These are phyloP conservation scores for Lepisosteus oculatus DNA, from an alignment of 2,113 vertebrate genomes.

Conservation along the genomic window DNA sequence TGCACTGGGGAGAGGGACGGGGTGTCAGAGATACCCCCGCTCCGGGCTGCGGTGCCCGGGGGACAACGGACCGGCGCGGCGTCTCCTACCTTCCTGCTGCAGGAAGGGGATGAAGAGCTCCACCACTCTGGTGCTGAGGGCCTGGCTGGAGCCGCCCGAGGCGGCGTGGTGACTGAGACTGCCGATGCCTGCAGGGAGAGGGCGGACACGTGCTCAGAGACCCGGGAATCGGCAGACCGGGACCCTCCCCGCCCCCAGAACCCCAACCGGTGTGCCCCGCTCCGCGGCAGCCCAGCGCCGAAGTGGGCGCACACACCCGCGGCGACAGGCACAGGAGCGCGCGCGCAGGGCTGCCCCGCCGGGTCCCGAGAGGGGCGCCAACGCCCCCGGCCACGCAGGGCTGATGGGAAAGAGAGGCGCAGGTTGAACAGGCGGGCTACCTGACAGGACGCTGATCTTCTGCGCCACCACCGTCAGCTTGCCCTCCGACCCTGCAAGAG, in stretches of 20 bases:
- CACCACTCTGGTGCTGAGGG: conserved; percentile 70
- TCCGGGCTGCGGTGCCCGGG: no score
- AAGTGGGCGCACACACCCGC: no score
- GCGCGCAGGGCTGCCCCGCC: no score
- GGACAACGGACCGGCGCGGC: conserved; percentile 5
- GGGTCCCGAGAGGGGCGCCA: no score
- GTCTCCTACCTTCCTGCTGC: conserved; percentile 87
- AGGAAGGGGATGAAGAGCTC: conserved; percentile 92
- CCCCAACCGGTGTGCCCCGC: no score
- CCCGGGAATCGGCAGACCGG: background rate
- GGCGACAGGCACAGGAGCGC: no score
- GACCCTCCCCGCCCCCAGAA: no score
- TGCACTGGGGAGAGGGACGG: conserved; percentile 71
- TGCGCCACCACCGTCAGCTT: conserved; percentile 90
- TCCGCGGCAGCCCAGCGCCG: no score
- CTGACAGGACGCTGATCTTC: conserved; percentile 94
- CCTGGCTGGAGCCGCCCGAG: conserved; percentile 84
- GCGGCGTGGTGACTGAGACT: conserved; percentile 88
- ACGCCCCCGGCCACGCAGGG: no score
- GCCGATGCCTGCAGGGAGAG: conserved; percentile 78
- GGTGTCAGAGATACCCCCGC: no score
- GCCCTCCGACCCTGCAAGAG: conserved; percentile 85
- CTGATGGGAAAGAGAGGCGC: no score
- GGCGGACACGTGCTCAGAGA: background rate
- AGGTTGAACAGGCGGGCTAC: conserved; percentile 46